A percentile compares a stretch with the other conserved stretches of the same genome.
phyloP scores from a whole-genome alignment of 2,888 invertebrate species.

The Parnassius mnemosyne region DNA sequence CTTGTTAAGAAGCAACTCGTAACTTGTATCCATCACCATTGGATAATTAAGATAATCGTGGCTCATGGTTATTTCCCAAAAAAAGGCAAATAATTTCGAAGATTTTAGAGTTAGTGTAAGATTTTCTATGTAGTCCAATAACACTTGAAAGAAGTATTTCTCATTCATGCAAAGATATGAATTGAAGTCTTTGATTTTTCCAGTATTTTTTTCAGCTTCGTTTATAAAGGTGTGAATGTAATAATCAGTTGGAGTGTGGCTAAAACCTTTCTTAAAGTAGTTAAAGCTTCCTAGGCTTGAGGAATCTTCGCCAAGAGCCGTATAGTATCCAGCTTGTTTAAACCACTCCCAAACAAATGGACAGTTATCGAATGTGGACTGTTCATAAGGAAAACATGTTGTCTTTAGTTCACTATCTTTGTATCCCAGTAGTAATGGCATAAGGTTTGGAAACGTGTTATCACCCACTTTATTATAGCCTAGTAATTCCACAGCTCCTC shows the following conservation, averaged over 20 bases:
- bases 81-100: constrained; percentile 86
- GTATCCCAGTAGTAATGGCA: constrained; percentile 88
- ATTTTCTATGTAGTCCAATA: constrained; percentile 84
- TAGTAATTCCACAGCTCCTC: constrained; percentile 86
- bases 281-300: constrained; percentile 87
- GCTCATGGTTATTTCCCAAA: constrained; percentile 89
- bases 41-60: constrained; percentile 90
- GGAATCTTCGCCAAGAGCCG: constrained; percentile 89
- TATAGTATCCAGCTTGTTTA: constrained; percentile 84
- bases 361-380: constrained; percentile 84
- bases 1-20: constrained; percentile 76
- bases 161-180: constrained; percentile 84
- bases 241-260: constrained; percentile 87
- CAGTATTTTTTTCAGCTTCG: constrained; percentile 78
- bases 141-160: constrained; percentile 82
- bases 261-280: constrained; percentile 86
- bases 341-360: constrained; percentile 90
- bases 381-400: constrained; percentile 77
- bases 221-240: constrained; percentile 86
- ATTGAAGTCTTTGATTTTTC: constrained; percentile 80
- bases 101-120: constrained; percentile 78
- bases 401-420: constrained; percentile 79
- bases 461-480: constrained; percentile 96
- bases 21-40: constrained; percentile 83
- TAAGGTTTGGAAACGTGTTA: constrained; percentile 93